Evolutionary conservation across 2,888 invertebrate species (phyloP), one percentile per base, ranked within the genome.

Genomic region (Folsomia candida): DNA sequence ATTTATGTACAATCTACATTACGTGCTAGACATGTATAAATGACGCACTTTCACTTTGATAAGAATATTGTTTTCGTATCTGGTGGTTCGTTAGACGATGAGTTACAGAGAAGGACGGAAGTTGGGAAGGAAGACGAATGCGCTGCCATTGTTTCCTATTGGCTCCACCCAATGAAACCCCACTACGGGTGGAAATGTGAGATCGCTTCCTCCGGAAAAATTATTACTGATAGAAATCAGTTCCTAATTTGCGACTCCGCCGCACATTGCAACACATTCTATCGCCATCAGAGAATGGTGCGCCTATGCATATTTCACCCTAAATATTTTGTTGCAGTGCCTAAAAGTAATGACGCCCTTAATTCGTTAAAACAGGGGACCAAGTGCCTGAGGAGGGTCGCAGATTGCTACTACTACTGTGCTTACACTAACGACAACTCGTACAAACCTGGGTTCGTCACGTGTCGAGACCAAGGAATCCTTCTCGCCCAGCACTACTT

Each of bases 211-310:
- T 18, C 4, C 27, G 67, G 37, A 51, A 37, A 37, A n/a, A n/a
- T 27, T 20, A 51, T 65, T n/a, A 37, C 37, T 6, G 54, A 20
- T 54, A 20, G 54, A 22, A 54, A 54, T 54, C 18, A 57, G 20
- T 24, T 64, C 14, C 54, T 27, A 28, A 62, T 57, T 2, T 75
- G 75, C 28, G 75, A 75, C 22, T 37, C 68, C 29, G 69, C 65
- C n/a, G 37, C 66, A 14, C 67, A 75, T 29, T 75, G 75, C 51
- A 73, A 73, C 51, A 69, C 67, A 2, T 71, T 54, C 26, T 69
- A 69, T 57, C 51, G 2, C 4, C 69, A 69, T 29, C 51, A 63
- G 9, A 70, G 60, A 22, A 26, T 54, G 72, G 74, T 75, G 29
- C 28, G 51, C 3, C 28, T 57, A n/a, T 26, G 14, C 18, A n/a